Evolutionary conservation across 2,888 invertebrate genomes (phyloP).

Genomic region (Aethes cnicana): DNA sequence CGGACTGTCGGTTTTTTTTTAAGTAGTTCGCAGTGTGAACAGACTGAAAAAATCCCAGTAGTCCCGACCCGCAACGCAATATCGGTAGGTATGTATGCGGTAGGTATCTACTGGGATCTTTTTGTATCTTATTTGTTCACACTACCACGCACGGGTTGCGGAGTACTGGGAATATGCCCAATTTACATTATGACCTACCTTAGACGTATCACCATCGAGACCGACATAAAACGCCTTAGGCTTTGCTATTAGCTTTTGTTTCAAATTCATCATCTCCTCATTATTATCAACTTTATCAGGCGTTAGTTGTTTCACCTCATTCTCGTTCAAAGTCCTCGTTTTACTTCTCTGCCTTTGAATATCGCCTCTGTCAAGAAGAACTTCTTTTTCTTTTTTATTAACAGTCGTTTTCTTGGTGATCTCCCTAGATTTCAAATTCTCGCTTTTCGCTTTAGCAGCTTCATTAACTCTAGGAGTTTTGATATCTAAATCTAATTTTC

Average conservation of each 20-base stretch:
- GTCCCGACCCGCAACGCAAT: too few species aligned
- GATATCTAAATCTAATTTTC: slow-evolving; percentile 16
- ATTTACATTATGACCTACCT: slow-evolving; percentile 36
- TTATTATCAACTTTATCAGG: slow-evolving; percentile 62
- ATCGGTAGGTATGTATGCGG: too few species aligned
- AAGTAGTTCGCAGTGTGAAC: too few species aligned
- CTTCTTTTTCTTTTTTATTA: slow-evolving; percentile 29
- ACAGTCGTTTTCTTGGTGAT: slow-evolving; percentile 15
- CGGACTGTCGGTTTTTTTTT: too few species aligned
- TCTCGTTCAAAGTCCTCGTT: slow-evolving; percentile 70
- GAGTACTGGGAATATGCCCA: too few species aligned
- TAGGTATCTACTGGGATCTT: too few species aligned
- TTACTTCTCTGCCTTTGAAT: slow-evolving; percentile 56
- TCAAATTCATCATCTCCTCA: slow-evolving; percentile 60
- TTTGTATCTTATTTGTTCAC: too few species aligned
- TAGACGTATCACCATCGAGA: slow-evolving; percentile 49
- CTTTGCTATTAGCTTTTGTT: slow-evolving; percentile 54
- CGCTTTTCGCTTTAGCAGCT: not conserved
- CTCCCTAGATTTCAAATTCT: slow-evolving; percentile 35
- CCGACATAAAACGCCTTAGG: slow-evolving; percentile 71
- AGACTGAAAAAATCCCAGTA: too few species aligned
- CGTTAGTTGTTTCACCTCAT: slow-evolving; percentile 67
- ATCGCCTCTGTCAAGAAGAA: slow-evolving; percentile 33
- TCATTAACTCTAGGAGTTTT: slow-evolving; percentile 5
- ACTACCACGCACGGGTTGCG: too few species aligned